Conservation (phyloP, 2,797 vertebrate species). For the Eupleurogrammus muticus region DNA sequence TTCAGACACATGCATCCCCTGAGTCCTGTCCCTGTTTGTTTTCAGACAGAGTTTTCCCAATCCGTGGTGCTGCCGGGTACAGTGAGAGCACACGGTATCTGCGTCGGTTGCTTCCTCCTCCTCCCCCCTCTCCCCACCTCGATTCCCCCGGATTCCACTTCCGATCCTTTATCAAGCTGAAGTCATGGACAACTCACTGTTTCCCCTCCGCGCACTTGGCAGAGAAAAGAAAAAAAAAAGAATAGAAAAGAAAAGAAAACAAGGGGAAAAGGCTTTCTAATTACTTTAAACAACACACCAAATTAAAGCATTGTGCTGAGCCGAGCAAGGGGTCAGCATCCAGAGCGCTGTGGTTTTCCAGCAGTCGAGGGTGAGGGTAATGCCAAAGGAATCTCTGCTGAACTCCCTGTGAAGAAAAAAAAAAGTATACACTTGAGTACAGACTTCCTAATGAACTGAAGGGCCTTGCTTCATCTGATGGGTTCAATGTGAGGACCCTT, state of each 20-base stretch:
- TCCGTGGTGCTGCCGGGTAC: conserved; percentile 57
- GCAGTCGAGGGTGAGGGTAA: conserved; percentile 76
- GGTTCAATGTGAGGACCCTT: conserved; percentile 71
- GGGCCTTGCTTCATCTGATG: conserved; percentile 68
- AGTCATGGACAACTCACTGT: conserved; percentile 71
- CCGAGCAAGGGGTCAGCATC: conserved; percentile 77
- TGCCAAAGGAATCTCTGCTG: conserved; percentile 76
- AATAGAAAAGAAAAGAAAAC: conserved; percentile 72
- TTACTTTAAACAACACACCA: conserved; percentile 82
- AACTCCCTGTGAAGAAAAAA: conserved; percentile 60
- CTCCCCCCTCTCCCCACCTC: no score
- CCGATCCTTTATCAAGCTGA: conserved; percentile 69
- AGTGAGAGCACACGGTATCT: conserved; percentile 54
- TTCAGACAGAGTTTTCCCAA: conserved; percentile 68
- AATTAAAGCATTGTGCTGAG: conserved; percentile 82
- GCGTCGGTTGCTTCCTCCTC: conserved; percentile 61
- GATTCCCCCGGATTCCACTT: conserved; percentile 63
- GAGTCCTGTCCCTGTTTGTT: conserved; percentile 77
- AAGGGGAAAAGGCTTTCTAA: conserved; percentile 75
- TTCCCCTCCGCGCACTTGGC: conserved; percentile 69
- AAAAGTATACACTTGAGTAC: conserved; percentile 53
- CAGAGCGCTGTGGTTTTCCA: conserved; percentile 76
- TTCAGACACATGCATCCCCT: conserved; percentile 62
- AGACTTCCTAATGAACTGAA: conserved; percentile 76
- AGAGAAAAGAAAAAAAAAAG: conserved; percentile 57